These are phyloP conservation scores for Penaeus chinensis DNA, from an alignment of 1,140 invertebrate species.

Conservation along the genomic window DNA sequence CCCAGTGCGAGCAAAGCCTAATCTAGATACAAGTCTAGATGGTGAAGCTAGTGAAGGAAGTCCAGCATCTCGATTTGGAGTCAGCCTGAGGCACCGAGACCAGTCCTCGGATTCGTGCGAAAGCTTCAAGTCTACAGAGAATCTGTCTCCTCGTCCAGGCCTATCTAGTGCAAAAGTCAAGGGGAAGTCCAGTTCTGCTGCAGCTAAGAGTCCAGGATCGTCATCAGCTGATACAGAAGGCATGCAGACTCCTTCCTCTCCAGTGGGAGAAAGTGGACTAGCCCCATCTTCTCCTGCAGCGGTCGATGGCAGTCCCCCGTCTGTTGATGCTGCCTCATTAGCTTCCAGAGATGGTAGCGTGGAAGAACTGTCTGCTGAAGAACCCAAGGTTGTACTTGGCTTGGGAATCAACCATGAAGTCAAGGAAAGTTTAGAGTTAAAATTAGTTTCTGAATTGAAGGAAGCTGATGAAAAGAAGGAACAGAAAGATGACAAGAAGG, in stretches of 20 bases:
- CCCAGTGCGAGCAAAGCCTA: conserved; percentile 58
- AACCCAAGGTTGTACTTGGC: conserved; percentile 32
- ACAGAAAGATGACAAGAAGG: conserved; percentile 19
- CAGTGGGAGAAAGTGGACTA: conserved; percentile 44
- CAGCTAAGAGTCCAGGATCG: conserved; percentile 60
- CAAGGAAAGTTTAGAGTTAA: conserved; percentile 54
- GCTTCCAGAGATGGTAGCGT: conserved; percentile 56
- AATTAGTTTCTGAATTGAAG: conserved; percentile 44
- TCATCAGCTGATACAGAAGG: conserved; percentile 69
- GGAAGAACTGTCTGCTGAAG: conserved; percentile 59
- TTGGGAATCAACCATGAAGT: conserved; percentile 53
- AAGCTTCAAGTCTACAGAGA: conserved; percentile 68
- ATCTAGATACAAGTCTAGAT: conserved; percentile 71
- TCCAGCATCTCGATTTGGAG: conserved; percentile 79
- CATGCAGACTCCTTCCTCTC: conserved; percentile 66
- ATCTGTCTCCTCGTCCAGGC: conserved; percentile 58
- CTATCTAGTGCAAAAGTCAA: conserved; percentile 39
- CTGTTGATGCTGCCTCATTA: conserved; percentile 51
- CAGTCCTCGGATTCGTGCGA: conserved; percentile 75
- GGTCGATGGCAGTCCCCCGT: conserved; percentile 44
- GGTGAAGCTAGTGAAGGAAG: conserved; percentile 77
- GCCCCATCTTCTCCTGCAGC: conserved; percentile 45
- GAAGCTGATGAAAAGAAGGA: conserved; percentile 41
- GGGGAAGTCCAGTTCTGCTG: conserved; percentile 62
- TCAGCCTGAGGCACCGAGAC: conserved; percentile 77